Base-by-base conservation (phyloP, 2,797 vertebrate species). In the Philypnodon macrostomus region DNA sequence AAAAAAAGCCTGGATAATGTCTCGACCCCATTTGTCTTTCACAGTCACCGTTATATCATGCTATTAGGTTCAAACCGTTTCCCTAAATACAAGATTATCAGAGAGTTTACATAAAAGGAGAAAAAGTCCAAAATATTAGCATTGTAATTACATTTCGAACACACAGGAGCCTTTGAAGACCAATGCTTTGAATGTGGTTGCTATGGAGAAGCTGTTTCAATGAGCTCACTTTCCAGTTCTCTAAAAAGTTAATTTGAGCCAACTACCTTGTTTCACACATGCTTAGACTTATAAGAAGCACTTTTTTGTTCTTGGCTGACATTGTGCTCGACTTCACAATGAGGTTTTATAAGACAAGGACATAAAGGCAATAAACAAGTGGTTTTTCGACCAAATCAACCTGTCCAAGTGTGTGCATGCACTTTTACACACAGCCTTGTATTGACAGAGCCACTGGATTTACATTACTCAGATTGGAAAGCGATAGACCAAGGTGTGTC, bases 271-370 rank as follows among this genome's bases (percentile, higher is more conserved):
- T 7, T 45, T 51, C 24, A 44, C 44, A 10, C n/a, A 21, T 41
- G n/a, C 21, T 3, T 6, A 23, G 21, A 23, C 21, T 23, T n/a
- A n/a, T n/a, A 23, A 23, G 21, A 23, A 23, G 21, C 21, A 23
- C 21, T 23, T 17, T 19, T 24, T 18, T 42, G 23, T 17, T 64
- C 53, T 66, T 64, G 51, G 57, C 38, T 32, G 44, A 68, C 70
- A 53, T 66, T 72, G 53, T 13, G 12, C 44, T 74, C 34, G 44
- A 31, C 58, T 58, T 49, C 27, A 42, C 19, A 34, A 42, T 2
- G 14, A 19, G 47, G 32, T 70, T 74, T 74, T 73, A 68, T 70
- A 52, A 35, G 60, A 69, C 69, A 70, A 72, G 58, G 67, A 73
- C 64, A 61, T 29, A 2, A 39, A 1, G 34, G 56, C 58, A 50